Conservation (phyloP, 37 sponge, comb jelly and placozoan genomes). For the Axinella damicornis region DNA sequence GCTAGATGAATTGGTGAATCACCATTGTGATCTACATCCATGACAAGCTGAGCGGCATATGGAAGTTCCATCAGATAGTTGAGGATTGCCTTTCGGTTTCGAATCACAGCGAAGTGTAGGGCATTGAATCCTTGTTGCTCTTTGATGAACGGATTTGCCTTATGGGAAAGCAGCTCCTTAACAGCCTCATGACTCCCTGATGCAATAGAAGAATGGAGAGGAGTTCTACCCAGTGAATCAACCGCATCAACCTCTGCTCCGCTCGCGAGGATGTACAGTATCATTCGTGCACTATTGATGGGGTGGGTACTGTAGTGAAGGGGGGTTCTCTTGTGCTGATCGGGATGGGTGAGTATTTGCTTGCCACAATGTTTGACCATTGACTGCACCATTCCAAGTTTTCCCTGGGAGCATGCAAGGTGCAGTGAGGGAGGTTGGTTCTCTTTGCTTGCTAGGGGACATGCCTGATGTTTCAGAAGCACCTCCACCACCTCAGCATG, state of each 20-base stretch:
- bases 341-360: conserved; percentile 21
- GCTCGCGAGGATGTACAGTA: conserved; percentile 48
- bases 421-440: conserved; percentile 72
- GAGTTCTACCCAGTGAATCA: conserved; percentile 73
- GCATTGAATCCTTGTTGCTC: conserved; percentile 52
- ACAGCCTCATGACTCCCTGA: conserved; percentile 38
- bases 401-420: conserved; percentile 80
- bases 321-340: conserved; percentile 35
- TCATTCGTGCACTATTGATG: conserved; percentile 31
- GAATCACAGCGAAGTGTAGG: conserved; percentile 60
- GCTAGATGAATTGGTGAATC: conserved; percentile 63
- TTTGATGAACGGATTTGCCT: conserved; percentile 38
- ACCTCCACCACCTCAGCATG: conserved; percentile 77
- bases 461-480: conserved; percentile 71
- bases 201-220: conserved; percentile 61
- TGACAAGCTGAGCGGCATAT: conserved; percentile 32
- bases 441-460: conserved; percentile 33
- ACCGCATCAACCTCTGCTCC: conserved; percentile 47
- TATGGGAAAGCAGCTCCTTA: conserved; percentile 35
- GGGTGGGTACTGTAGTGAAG: conserved; percentile 59
- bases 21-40: conserved; percentile 14
- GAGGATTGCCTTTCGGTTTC: conserved; percentile 36
- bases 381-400: conserved; percentile 53
- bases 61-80: conserved; percentile 27
- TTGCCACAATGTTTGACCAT: conserved; percentile 45